Percentiles rank a stretch among this genome's conserved stretches.
Conservation (phyloP, 2,888 invertebrate genomes). For the Eupithecia subumbrata region DNA sequence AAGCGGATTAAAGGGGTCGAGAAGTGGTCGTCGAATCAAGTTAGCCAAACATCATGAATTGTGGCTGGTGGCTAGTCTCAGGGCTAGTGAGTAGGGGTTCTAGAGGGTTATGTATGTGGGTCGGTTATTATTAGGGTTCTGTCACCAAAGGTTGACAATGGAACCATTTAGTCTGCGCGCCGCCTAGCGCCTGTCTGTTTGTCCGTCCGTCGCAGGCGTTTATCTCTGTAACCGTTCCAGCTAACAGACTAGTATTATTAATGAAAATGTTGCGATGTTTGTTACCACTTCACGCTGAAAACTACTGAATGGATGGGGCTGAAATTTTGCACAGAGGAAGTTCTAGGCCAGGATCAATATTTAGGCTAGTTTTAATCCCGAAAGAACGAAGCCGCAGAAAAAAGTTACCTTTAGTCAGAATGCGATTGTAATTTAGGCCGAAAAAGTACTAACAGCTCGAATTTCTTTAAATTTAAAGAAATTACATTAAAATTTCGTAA, state of each 20-base stretch:
- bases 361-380: too few species aligned
- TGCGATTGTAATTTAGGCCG: neutral
- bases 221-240: neutral
- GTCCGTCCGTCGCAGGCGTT: neutral
- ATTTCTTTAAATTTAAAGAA: neutral
- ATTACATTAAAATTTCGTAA: neutral
- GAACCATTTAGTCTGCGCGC: neutral
- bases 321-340: too few species aligned
- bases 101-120: neutral
- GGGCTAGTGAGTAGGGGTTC: neutral
- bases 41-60: conserved; percentile 33
- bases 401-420: neutral
- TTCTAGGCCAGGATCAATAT: too few species aligned
- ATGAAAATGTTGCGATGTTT: too few species aligned
- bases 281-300: too few species aligned
- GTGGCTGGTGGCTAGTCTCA: neutral
- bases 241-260: too few species aligned
- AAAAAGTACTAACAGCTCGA: neutral
- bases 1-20: conserved; percentile 36
- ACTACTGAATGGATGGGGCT: too few species aligned
- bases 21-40: conserved; percentile 32
- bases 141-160: neutral
- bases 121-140: neutral
- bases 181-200: neutral
- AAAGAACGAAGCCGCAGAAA: neutral